Evolutionary conservation across 1,140 invertebrate genomes (phyloP), one percentile per base, ranked within the genome.

Genomic region (Drosophila rufa): DNA sequence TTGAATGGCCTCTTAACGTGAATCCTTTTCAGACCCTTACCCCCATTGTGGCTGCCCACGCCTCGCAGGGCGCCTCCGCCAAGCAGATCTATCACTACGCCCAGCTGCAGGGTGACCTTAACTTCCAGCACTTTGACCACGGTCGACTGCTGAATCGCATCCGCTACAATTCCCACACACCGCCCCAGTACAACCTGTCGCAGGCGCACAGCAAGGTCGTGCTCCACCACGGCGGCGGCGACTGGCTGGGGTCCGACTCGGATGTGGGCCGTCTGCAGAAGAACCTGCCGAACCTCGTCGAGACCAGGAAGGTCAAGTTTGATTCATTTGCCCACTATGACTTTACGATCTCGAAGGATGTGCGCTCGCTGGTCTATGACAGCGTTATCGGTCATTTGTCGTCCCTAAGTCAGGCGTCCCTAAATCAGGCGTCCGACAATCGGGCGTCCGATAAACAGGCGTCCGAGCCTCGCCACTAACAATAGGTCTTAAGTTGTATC

Each of bases 81-180:
- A 43, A 65, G 12, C 64, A 62, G 40, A 22, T 84, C 27, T 65
- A 74, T 22, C 81, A 84, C 38, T 84, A 81, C 17, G 82, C 82
- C 5, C 82, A 84, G 56, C 15, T 78, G 22, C 12, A 58, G 12
- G 56, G n/a, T 0, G 17, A 22, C n/a, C 15, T 3, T 0, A 12
- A 30, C 0, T 84, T 84, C 57, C 42, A 47, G 2, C 19, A 14
- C 7, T 81, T 69, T n/a, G 74, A 84, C 22, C 57, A 62, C 11
- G 82, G 82, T 1, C 9, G 12, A 0, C 2, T 48, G 1, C 15
- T 62, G 8, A 84, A 86, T 38, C 47, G 14, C 2, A 4, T 78
- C 14, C 36, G 30, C 5, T 81, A 78, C 27, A 0, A 66, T 0
- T 5, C 36, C 0, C 0, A 1, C 7, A 9, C 7, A 0, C 77